Base-by-base conservation (phyloP, 2,797 vertebrate species). In the Ispidina lecontei region DNA sequence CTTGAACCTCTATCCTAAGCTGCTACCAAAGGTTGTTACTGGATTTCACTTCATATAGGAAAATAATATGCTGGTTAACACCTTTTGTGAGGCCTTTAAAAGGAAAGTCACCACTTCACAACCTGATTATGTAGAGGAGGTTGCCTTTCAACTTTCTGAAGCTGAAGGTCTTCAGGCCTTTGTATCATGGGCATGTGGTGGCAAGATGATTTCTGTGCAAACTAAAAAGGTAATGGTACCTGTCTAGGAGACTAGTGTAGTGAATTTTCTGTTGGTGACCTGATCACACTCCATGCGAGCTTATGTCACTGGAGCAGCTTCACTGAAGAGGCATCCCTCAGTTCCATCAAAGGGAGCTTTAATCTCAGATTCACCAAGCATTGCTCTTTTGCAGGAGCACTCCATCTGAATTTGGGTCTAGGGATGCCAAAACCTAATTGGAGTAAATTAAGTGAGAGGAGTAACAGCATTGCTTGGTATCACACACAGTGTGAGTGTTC, bases 401-500 rank as follows among this genome's bases (percentile, higher is more conserved):
- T 89, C 21, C 21, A 5, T 52, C 52, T 63, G 59, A 92, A 56
- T 68, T 39, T 18, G 16, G 56, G 84, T 29, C 69, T 37, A 23
- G 79, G 73, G 78, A 54, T 18, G n/a, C 18, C 22, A 41, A 74
- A 70, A 56, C 14, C 14, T 85, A 73, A 84, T 6, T 52, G 77
- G 44, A 59, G 49, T 71, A 93, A 90, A 76, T 84, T 72, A 86
- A 77, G 55, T 81, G 84, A 94, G 78, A 83, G 49, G 18, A 84
- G 37, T 79, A 85, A 84, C 52, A 58, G 35, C 63, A 67, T 63
- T 90, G 39, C 81, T 76, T 56, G 78, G 74, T 73, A 76, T 73
- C 37, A 31, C 60, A 41, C 37, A 12, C 29, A 43, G 29, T 20
- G 22, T 1, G 13, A 28, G 19, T 56, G 29, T 88, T 86, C 76